Base-by-base conservation (phyloP, 2,797 vertebrate species). In the Cyclopterus lumpus region DNA sequence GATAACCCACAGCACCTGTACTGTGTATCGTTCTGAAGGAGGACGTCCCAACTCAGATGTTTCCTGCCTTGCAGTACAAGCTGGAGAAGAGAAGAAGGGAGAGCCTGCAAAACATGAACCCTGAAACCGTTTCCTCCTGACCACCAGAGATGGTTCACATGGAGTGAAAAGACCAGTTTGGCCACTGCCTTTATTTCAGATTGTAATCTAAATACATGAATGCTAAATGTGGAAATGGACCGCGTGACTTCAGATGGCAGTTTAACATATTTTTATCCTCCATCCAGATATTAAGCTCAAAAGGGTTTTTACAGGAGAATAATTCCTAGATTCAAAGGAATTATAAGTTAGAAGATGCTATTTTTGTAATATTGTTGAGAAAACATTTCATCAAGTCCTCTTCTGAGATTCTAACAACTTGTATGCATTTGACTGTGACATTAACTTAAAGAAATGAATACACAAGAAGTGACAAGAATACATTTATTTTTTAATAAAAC, bases 401-500 rank as follows among this genome's bases (percentile, higher is more conserved):
- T 34, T 32, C 4, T 11, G 24, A 73, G 12, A 58, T 20, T 54
- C 40, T 28, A 32, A 28, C 18, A 59, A 48, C 51, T 14, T 40
- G 9, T 16, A 16, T 54, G 4, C 15, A 49, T 55, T 42, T 36
- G 8, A 30, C 22, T 61, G 1, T 20, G 28, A 57, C n/a, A 16
- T 40, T 26, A 36, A 22, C n/a, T 36, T 55, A 4, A 68, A 59
- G 38, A 4, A 61, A 48, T 22, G 3, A 32, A 60, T 11, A 26
- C 1, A 57, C 5, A 38, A 73, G 8, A 70, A 69, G 6, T 16
- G 8, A 75, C 24, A 68, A 24, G 7, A 60, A 46, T 54, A 77
- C 60, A 81, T 74, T 80, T 80, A 70, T 30, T 60, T 38, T 91
- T 91, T 89, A 92, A 87, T 92, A 85, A 93, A 86, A 87, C 77